Evolutionary conservation across 2,113 vertebrate species (phyloP).

Genomic region (Phasianus colchicus): DNA sequence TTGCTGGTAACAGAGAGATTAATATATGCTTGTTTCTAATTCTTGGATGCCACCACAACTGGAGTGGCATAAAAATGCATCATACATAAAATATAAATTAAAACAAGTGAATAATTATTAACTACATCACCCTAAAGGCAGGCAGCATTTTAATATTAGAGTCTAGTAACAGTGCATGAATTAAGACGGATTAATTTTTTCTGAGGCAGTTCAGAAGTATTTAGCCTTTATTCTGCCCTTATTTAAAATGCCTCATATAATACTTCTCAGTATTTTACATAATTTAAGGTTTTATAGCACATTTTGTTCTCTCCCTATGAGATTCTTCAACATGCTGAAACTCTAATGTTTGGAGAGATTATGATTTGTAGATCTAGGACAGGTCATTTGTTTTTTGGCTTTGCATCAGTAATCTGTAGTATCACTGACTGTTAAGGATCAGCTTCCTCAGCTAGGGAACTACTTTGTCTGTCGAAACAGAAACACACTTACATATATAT

Average conservation of each 20-base stretch:
- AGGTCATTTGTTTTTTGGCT: not conserved
- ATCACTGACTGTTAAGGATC: not conserved
- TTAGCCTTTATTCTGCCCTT: constrained; percentile 65
- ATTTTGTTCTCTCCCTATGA: not conserved
- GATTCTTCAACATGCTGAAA: constrained; percentile 8
- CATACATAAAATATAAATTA: constrained; percentile 60
- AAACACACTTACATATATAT: not conserved
- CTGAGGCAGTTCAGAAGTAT: constrained; percentile 59
- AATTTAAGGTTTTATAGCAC: constrained; percentile 52
- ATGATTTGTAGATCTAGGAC: no score
- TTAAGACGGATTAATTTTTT: constrained; percentile 67
- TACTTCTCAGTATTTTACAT: constrained; percentile 55
- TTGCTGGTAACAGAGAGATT: constrained; percentile 41
- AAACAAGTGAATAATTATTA: constrained; percentile 64
- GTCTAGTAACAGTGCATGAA: constrained; percentile 59
- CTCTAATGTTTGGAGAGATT: not conserved
- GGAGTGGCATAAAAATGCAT: constrained; percentile 22
- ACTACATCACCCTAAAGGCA: constrained; percentile 52
- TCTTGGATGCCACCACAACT: constrained; percentile 37
- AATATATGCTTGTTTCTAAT: constrained; percentile 69
- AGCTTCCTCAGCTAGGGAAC: not conserved
- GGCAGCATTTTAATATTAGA: constrained; percentile 54
- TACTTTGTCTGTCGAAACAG: not conserved
- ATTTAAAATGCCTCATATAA: constrained; percentile 52
- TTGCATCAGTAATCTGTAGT: not conserved